These are phyloP conservation scores for Gallirallus australis DNA, from an alignment of 2,797 vertebrate genomes.

Conservation along the genomic window DNA sequence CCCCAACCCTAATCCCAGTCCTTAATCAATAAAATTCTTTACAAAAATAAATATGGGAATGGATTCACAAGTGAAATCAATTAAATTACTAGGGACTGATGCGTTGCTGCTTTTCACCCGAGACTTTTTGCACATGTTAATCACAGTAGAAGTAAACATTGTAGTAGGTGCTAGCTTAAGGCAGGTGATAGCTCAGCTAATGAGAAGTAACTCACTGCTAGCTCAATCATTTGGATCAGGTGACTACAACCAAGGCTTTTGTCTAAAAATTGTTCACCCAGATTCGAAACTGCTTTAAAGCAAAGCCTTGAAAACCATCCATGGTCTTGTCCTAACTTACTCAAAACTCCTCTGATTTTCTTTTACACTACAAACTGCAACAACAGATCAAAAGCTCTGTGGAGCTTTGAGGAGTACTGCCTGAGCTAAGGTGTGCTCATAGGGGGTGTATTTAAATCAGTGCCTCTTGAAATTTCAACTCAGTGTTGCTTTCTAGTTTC, in stretches of 20 bases:
- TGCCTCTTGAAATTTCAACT: background rate
- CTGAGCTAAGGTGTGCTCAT: background rate
- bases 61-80: background rate
- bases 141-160: background rate
- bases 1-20: background rate
- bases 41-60: background rate
- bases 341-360: background rate
- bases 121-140: background rate
- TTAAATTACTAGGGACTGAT: background rate
- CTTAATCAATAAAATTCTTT: constrained; percentile 15
- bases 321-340: background rate
- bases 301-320: background rate
- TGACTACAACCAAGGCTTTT: background rate
- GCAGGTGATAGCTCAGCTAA: background rate
- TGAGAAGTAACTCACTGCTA: background rate
- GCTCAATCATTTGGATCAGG: background rate
- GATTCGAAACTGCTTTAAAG: background rate
- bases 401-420: background rate
- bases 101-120: background rate
- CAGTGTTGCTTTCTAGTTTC: background rate
- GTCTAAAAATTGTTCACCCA: background rate
- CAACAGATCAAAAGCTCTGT: background rate
- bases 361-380: background rate
- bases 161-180: background rate
- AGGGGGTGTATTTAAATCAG: background rate